Conservation (phyloP, 2,888 invertebrate genomes). For the Sesia apiformis region DNA sequence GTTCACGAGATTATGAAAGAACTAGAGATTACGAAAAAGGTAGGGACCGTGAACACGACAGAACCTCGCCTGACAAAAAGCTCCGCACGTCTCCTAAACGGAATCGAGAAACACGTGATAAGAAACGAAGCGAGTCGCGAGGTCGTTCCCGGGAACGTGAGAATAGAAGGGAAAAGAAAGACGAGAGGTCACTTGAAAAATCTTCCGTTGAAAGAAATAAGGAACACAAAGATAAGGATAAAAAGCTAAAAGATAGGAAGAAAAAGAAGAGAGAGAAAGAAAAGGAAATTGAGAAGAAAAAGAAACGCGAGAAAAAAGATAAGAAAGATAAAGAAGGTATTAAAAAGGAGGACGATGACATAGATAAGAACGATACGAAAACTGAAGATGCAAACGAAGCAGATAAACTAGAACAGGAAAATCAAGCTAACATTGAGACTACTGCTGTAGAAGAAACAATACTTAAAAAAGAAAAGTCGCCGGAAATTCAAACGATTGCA, state of each 20-base stretch:
- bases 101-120: constrained; percentile 48
- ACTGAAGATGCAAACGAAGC: constrained; percentile 32
- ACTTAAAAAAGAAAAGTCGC: constrained; percentile 19
- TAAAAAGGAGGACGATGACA: constrained; percentile 39
- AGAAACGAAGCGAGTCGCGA: constrained; percentile 60
- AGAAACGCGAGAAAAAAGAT: constrained; percentile 70
- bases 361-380: constrained; percentile 38
- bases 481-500: constrained; percentile 18
- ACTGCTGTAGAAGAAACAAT: constrained; percentile 20
- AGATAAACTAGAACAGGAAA: constrained; percentile 23
- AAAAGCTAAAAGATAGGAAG: constrained; percentile 50
- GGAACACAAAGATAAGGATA: constrained; percentile 74
- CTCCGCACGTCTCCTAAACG: constrained; percentile 51
- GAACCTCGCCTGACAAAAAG: constrained; percentile 56
- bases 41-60: constrained; percentile 54
- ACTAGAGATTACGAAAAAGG: constrained; percentile 48
- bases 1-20: constrained; percentile 40
- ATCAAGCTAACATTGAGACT: constrained; percentile 2
- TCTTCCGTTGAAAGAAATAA: constrained; percentile 60
- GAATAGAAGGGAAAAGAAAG: constrained; percentile 69
- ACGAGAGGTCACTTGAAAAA: constrained; percentile 55
- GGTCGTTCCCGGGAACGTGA: constrained; percentile 68
- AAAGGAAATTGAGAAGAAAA: constrained; percentile 65
- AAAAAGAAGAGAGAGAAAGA: constrained; percentile 63
- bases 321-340: constrained; percentile 67